phyloP scores from a whole-genome alignment of 2,888 invertebrate species.

The Anorthoa munda region DNA sequence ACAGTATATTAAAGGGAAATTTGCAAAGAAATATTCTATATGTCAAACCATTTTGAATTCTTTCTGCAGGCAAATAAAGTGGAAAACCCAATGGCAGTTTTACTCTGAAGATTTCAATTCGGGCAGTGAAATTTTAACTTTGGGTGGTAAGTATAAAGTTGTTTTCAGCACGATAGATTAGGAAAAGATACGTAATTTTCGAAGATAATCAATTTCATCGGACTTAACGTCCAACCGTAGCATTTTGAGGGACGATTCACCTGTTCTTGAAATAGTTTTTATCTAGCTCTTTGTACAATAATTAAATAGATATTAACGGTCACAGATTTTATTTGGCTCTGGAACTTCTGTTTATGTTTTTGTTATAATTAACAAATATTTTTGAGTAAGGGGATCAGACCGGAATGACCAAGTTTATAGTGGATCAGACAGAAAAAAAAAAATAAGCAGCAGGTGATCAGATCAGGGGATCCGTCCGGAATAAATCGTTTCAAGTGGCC shows the following conservation, averaged over 20 bases:
- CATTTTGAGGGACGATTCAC: conserved; percentile 52
- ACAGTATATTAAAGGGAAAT: conserved; percentile 29
- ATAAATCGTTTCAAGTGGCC: no score
- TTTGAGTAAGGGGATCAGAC: no score
- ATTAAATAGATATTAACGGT: not conserved
- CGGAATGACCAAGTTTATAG: no score
- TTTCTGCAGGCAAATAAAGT: accelerated
- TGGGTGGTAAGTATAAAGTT: conserved; percentile 12
- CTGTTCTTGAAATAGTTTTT: conserved; percentile 32
- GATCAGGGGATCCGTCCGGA: no score
- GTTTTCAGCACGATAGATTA: conserved; percentile 1
- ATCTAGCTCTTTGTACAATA: not conserved
- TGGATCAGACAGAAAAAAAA: no score
- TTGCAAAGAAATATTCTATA: conserved; percentile 5
- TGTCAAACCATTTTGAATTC: conserved; percentile 9
- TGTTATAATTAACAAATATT: no score
- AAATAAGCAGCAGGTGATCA: no score
- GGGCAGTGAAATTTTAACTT: conserved; percentile 7
- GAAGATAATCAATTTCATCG: conserved; percentile 59
- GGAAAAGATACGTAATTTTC: conserved; percentile 21
- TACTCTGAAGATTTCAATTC: not conserved
- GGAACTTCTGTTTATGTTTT: no score
- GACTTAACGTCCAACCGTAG: conserved; percentile 41
- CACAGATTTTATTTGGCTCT: no score
- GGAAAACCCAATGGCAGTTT: not conserved